A percentile compares a stretch with the other conserved stretches of the same genome.
phyloP scores from a whole-genome alignment of 2,888 invertebrate genomes.

The Dynastes hyllus region DNA sequence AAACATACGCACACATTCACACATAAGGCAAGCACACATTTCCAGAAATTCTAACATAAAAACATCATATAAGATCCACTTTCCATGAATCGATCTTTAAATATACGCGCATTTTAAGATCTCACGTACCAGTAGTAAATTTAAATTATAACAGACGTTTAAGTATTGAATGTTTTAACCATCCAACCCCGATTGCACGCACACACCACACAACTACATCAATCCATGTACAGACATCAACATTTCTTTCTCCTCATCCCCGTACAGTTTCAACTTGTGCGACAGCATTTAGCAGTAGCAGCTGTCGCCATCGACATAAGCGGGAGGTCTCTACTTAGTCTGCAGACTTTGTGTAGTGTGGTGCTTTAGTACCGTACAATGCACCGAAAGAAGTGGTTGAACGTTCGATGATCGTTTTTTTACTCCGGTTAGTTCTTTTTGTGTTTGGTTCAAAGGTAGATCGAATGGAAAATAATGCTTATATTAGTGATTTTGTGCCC shows the following conservation, averaged over 20 bases:
- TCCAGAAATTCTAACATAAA: neutral
- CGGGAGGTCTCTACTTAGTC: conserved; percentile 47
- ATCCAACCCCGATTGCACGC: conserved; percentile 36
- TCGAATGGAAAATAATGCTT: neutral
- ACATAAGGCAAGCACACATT: neutral
- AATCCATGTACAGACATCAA: conserved; percentile 9
- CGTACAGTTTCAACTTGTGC: conserved; percentile 40
- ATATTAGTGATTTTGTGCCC: conserved; percentile 13
- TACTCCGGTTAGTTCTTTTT: conserved; percentile 15
- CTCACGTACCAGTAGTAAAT: conserved; percentile 34
- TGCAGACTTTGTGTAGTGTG: conserved; percentile 41
- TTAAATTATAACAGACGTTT: conserved; percentile 38
- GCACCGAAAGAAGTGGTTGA: conserved; percentile 46
- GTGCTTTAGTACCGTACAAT: conserved; percentile 45
- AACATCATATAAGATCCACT: neutral
- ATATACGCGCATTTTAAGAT: conserved; percentile 25
- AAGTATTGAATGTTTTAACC: conserved; percentile 41
- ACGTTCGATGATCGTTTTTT: conserved; percentile 14
- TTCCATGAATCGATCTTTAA: conserved; percentile 1
- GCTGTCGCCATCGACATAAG: conserved; percentile 43
- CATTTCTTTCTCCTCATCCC: conserved; percentile 21
- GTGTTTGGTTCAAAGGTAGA: conserved; percentile 10
- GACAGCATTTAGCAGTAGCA: conserved; percentile 41
- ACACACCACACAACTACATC: conserved; percentile 29
- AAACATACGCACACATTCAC: neutral